These are phyloP conservation scores for Canis aureus DNA, from an alignment of 2,113 vertebrate species.

Conservation along the genomic window DNA sequence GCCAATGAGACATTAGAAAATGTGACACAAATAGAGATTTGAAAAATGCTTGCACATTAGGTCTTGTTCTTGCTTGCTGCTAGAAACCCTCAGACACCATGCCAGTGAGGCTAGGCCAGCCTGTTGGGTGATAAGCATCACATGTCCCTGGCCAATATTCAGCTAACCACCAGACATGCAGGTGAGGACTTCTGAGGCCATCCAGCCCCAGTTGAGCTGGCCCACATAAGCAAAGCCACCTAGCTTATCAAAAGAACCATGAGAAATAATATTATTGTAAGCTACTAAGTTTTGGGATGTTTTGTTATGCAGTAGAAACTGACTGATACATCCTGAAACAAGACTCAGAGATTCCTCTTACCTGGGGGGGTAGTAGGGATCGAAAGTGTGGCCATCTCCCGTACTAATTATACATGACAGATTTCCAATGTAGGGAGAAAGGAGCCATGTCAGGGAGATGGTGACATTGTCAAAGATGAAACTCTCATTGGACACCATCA, in stretches of 20 bases:
- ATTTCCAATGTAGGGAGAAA: constrained; percentile 94
- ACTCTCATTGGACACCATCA: constrained; percentile 87
- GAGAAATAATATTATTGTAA: not conserved
- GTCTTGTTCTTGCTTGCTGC: not conserved
- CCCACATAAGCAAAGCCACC: not conserved
- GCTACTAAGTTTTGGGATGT: not conserved
- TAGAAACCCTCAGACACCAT: too few species aligned
- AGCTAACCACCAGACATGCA: not conserved
- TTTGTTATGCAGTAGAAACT: not conserved
- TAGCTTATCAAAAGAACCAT: not conserved
- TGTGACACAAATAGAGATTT: not conserved
- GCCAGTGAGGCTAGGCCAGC: not conserved
- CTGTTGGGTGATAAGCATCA: not conserved
- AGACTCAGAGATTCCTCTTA: constrained; percentile 82
- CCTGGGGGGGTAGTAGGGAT: constrained; percentile 92
- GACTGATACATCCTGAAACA: not conserved
- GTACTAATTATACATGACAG: constrained; percentile 93
- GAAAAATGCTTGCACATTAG: not conserved
- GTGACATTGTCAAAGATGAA: constrained; percentile 92
- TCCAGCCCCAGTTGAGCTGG: not conserved
- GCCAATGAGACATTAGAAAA: not conserved
- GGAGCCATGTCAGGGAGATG: constrained; percentile 93
- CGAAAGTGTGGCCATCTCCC: constrained; percentile 93
- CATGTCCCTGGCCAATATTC: too few species aligned
- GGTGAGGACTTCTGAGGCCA: not conserved